These are phyloP conservation scores for Zapus hudsonius DNA, from an alignment of 2,113 vertebrate species.

Conservation along the genomic window DNA sequence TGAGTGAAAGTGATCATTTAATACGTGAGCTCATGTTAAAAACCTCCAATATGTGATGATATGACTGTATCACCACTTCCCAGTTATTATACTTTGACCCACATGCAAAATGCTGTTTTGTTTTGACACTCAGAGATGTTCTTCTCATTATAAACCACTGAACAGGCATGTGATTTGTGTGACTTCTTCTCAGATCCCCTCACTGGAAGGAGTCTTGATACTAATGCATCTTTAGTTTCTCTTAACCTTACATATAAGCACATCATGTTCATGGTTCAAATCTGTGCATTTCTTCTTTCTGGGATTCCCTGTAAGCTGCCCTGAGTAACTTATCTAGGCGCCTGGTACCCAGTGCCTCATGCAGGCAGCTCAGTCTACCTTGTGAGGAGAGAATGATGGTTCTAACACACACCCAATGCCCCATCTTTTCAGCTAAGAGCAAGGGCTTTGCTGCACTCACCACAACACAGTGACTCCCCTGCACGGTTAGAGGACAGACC, in stretches of 20 bases:
- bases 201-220: neutral
- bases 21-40: slow-evolving; percentile 56
- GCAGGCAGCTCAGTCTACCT: fast-evolving
- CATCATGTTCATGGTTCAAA: neutral
- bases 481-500: fast-evolving
- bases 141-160: slow-evolving; percentile 61
- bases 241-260: no score
- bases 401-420: fast-evolving
- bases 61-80: slow-evolving; percentile 17
- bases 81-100: slow-evolving; percentile 69
- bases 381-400: fast-evolving
- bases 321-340: neutral
- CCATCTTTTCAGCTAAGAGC: neutral
- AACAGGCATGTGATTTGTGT: slow-evolving; percentile 56
- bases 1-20: slow-evolving; percentile 29
- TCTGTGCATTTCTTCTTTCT: neutral
- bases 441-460: fast-evolving
- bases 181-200: slow-evolving; percentile 27
- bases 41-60: slow-evolving; percentile 9
- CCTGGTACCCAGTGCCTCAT: fast-evolving
- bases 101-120: slow-evolving; percentile 62
- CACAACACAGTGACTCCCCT: fast-evolving
- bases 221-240: neutral
- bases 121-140: slow-evolving; percentile 63
- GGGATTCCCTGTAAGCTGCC: neutral